phyloP scores from a whole-genome alignment of 2,113 vertebrate genomes.

The Eupsittula cactorum region DNA sequence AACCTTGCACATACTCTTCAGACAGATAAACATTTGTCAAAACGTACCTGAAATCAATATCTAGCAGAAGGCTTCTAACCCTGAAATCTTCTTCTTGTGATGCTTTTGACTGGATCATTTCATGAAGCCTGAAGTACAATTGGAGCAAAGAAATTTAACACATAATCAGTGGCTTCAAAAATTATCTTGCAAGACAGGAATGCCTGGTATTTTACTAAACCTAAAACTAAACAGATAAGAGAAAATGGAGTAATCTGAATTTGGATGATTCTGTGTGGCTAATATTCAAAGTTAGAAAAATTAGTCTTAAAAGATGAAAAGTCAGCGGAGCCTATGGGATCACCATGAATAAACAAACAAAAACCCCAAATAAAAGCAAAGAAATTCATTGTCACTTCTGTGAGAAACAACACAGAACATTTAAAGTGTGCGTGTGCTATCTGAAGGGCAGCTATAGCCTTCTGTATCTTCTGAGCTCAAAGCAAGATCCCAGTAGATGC shows the following conservation, averaged over 20 bases:
- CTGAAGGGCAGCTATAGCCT: not conserved
- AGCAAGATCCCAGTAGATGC: not conserved
- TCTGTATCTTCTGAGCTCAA: not conserved
- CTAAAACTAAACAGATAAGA: not conserved
- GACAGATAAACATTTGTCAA: not conserved
- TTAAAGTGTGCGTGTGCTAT: not conserved
- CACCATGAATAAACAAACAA: not conserved
- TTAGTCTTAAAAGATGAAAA: not conserved
- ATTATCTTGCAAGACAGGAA: constrained; percentile 16
- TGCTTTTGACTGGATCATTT: constrained; percentile 84
- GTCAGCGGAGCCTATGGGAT: not conserved
- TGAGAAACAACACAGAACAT: not conserved
- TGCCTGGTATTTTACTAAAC: not conserved
- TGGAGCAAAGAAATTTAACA: constrained; percentile 50
- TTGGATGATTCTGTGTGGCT: not conserved
- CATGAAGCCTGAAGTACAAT: constrained; percentile 85
- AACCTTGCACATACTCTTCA: not conserved
- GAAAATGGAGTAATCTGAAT: not conserved
- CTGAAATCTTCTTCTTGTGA: constrained; percentile 60
- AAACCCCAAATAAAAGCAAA: not conserved
- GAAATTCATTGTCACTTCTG: not conserved
- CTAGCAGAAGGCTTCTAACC: constrained; percentile 89
- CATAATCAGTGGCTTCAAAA: not conserved
- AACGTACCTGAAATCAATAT: constrained; percentile 94
- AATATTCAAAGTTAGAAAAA: constrained; percentile 12